Evolutionary conservation across 2,888 invertebrate genomes (phyloP), one percentile per base, ranked within the genome.

Genomic region (Hirtodrosophila confusa): DNA sequence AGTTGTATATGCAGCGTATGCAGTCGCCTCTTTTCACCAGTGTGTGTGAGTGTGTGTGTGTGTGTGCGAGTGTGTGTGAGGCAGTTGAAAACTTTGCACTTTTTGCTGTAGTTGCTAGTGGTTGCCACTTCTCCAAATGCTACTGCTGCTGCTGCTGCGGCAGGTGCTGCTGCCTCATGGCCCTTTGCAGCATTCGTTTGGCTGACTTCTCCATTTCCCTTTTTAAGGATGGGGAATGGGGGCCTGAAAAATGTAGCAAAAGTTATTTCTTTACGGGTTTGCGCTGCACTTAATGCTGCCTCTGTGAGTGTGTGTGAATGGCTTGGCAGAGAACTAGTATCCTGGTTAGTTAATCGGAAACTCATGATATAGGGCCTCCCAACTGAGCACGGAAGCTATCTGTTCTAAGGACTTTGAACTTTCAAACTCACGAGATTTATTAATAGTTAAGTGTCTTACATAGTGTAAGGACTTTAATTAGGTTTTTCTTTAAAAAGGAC

Each of bases 241-340:
- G 9, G 8, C 40, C 63, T 67, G 74, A 27, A 68, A 76, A 78
- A 76, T 82, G 84, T 85, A 45, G 77, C 87, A 78, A 84, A 87
- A 87, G 82, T 87, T 85, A 77, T 82, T 84, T 86, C 83, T 84
- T 86, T 74, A 76, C 72, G 72, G 76, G 45, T 73, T 82, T 61
- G 64, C 78, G 62, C 49, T 74, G 76, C 84, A 80, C 85, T 78
- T 80, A 75, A 73, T 75, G 50, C 55, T 56, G 17, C 31, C 29
- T 47, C 62, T 61, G 44, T 35, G 43, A 17, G 24, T 53, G 35
- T 39, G 40, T 40, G 44, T 51, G 49, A 45, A 41, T 27, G 37
- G 3, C 24, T 33, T 51, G 39, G 60, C 45, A 29, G 57, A 48
- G 60, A 66, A 62, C 68, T 80, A 70, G 67, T 63, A 62, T 65